phyloP scores from a whole-genome alignment of 2,113 vertebrate genomes.

The Grammomys dolichurus region DNA sequence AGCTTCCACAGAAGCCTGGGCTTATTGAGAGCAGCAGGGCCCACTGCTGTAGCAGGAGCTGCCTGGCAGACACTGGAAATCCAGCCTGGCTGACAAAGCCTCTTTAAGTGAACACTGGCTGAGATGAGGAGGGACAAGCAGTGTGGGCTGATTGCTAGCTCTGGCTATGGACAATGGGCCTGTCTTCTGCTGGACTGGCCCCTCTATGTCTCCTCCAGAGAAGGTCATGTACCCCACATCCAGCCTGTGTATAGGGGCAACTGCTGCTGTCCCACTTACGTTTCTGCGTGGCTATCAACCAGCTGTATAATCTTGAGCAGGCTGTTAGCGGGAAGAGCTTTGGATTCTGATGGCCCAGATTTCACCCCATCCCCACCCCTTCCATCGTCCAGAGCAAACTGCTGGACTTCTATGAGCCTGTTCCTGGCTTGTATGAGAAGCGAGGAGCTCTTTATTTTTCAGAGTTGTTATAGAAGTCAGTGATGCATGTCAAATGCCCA shows the following conservation, averaged over 20 bases:
- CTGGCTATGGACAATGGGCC: not conserved
- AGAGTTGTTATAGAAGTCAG: not conserved
- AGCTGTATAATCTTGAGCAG: not conserved
- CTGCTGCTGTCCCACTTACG: too few relatives aligned
- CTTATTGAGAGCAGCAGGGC: constrained; percentile 70
- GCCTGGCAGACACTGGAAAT: constrained; percentile 73
- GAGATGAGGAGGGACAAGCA: constrained; percentile 52
- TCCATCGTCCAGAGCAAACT: not conserved
- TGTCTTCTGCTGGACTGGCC: not conserved
- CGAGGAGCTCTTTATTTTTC: not conserved
- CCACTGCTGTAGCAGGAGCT: constrained; percentile 28
- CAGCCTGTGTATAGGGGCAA: not conserved
- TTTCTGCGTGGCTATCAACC: not conserved
- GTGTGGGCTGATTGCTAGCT: not conserved
- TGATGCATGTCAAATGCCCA: not conserved
- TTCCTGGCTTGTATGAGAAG: not conserved
- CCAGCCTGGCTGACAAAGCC: constrained; percentile 64
- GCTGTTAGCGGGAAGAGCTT: not conserved
- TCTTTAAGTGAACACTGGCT: constrained; percentile 42
- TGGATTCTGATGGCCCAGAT: not conserved
- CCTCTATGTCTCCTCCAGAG: not conserved
- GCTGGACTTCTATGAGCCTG: not conserved
- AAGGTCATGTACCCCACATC: not conserved
- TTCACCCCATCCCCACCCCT: not conserved
- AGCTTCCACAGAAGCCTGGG: constrained; percentile 46